These are phyloP conservation scores for Paradisaea rubra DNA, from an alignment of 2,113 vertebrate species.

Conservation along the genomic window DNA sequence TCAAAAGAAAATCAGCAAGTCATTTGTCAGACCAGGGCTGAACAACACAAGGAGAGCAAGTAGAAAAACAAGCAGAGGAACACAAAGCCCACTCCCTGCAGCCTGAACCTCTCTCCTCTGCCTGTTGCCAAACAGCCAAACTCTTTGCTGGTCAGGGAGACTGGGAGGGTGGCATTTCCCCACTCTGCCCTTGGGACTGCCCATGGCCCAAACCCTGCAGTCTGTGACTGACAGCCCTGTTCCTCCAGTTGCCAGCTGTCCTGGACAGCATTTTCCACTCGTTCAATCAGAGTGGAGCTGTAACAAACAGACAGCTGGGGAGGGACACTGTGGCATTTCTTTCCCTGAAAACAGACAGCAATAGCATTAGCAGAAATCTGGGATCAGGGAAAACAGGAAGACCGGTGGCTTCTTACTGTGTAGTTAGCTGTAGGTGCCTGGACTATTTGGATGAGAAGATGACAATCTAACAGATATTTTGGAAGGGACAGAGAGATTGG, in stretches of 20 bases:
- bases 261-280: background rate
- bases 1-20: background rate
- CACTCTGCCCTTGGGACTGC: background rate
- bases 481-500: background rate
- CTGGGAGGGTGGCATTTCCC: background rate
- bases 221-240: background rate
- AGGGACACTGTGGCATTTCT: background rate
- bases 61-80: background rate
- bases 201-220: background rate
- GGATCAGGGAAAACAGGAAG: background rate
- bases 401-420: background rate
- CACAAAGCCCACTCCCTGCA: background rate
- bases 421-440: background rate
- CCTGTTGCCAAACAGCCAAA: background rate
- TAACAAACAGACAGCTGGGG: background rate
- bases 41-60: background rate
- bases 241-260: background rate
- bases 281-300: background rate
- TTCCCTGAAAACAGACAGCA: background rate
- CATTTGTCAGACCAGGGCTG: background rate
- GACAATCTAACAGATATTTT: background rate
- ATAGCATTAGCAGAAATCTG: background rate
- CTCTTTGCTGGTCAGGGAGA: background rate
- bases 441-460: background rate
- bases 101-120: background rate